These are phyloP conservation scores for Catostomus latipinnis DNA, from an alignment of 2,797 vertebrate genomes.

Conservation along the genomic window DNA sequence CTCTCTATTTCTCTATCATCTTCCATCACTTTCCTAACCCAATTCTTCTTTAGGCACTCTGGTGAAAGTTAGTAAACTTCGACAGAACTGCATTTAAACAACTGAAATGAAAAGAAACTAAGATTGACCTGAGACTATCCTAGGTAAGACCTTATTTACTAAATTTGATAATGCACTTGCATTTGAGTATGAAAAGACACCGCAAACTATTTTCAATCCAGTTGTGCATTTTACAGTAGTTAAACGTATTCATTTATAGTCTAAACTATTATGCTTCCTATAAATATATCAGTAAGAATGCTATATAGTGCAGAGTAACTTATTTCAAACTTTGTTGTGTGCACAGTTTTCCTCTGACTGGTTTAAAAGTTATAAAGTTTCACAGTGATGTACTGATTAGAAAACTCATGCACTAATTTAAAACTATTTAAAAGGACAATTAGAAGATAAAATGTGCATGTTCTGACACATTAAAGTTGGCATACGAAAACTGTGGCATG, in stretches of 20 bases:
- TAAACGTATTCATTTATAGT: background rate
- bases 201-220: background rate
- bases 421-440: too few relatives aligned
- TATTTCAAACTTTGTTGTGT: background rate
- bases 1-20: background rate
- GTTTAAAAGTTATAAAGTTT: too few relatives aligned
- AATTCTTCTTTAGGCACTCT: slow-evolving; percentile 8
- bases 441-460: too few relatives aligned
- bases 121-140: background rate
- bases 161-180: background rate
- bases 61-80: slow-evolving; percentile 18
- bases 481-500: too few relatives aligned
- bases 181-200: background rate
- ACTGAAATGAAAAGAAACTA: background rate
- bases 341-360: too few relatives aligned
- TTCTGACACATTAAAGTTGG: too few relatives aligned
- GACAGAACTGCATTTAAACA: background rate
- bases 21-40: background rate
- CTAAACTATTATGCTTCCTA: background rate
- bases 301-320: background rate
- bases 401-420: too few relatives aligned
- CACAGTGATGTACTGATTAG: too few relatives aligned
- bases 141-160: slow-evolving; percentile 27
- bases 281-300: background rate
- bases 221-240: background rate